Conservation (phyloP, 2,113 vertebrate species). For the Zootoca vivipara region DNA sequence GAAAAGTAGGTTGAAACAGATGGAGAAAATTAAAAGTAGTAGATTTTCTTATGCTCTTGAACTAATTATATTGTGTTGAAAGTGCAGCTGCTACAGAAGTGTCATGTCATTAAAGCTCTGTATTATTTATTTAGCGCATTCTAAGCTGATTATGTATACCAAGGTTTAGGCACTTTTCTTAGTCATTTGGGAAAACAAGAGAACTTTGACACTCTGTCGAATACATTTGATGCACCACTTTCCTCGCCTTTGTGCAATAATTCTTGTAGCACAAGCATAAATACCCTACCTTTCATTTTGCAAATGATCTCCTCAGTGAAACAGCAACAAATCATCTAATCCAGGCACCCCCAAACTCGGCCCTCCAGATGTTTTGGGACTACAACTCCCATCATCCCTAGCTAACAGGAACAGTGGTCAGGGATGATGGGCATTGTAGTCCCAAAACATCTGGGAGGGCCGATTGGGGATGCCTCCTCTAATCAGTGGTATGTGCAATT, state of each 20-base stretch:
- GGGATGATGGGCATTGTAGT: too few relatives aligned
- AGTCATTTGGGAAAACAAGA: neutral
- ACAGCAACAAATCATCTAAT: too few relatives aligned
- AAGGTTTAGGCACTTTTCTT: constrained; percentile 32
- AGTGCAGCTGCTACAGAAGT: constrained; percentile 29
- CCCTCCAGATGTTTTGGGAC: too few relatives aligned
- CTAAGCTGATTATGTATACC: constrained; percentile 33
- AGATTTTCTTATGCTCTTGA: constrained; percentile 4
- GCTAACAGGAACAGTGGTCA: too few relatives aligned
- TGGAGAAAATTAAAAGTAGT: neutral
- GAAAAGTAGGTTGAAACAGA: neutral
- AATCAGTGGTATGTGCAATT: too few relatives aligned
- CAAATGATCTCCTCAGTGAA: too few relatives aligned
- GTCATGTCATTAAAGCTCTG: constrained; percentile 46
- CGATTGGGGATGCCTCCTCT: too few relatives aligned
- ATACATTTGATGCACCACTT: neutral
- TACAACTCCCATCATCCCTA: too few relatives aligned
- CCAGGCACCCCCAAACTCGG: too few relatives aligned
- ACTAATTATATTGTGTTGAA: constrained; percentile 30
- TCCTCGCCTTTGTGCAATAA: neutral
- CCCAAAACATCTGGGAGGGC: too few relatives aligned
- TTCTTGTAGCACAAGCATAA: neutral
- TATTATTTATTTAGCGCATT: constrained; percentile 60
- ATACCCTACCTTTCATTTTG: too few relatives aligned
- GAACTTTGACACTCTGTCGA: neutral